Evolutionary conservation across 2,797 vertebrate species (phyloP).

Genomic region (Chelidonichthys spinosus): DNA sequence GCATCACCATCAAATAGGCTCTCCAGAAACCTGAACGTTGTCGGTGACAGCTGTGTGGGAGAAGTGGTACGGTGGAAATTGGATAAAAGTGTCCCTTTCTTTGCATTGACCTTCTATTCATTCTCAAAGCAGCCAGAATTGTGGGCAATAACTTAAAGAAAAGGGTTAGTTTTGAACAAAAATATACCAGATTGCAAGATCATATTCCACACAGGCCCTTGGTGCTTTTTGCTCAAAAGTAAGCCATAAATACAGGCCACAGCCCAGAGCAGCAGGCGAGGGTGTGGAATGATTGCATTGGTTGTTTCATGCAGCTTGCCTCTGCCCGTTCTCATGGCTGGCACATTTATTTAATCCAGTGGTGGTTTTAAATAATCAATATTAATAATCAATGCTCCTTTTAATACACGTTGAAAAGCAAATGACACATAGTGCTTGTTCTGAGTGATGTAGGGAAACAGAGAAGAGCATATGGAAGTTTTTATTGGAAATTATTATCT

Average conservation of each 20-base stretch:
- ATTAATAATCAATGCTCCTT: slow-evolving; percentile 47
- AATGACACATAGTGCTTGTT: slow-evolving; percentile 62
- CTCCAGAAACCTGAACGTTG: slow-evolving; percentile 20
- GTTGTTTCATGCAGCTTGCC: slow-evolving; percentile 68
- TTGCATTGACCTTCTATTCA: slow-evolving; percentile 35
- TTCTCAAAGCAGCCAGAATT: slow-evolving; percentile 30
- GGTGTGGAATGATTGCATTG: slow-evolving; percentile 71
- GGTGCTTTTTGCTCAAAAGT: slow-evolving; percentile 53
- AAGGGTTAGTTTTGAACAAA: slow-evolving; percentile 30
- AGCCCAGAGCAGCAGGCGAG: slow-evolving; percentile 42
- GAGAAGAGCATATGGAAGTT: not conserved
- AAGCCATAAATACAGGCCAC: slow-evolving; percentile 45
- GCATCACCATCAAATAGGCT: slow-evolving; percentile 30
- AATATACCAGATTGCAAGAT: slow-evolving; percentile 24
- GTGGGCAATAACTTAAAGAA: slow-evolving; percentile 25
- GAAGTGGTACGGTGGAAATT: slow-evolving; percentile 27
- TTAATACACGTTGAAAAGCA: slow-evolving; percentile 68
- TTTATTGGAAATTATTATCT: too few relatives aligned
- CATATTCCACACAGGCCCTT: slow-evolving; percentile 15
- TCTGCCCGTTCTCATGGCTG: slow-evolving; percentile 60
- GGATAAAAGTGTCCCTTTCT: slow-evolving; percentile 20
- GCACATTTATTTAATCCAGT: slow-evolving; percentile 70
- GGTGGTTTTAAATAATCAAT: slow-evolving; percentile 80
- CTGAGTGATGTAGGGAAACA: slow-evolving; percentile 17
- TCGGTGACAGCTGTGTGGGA: slow-evolving; percentile 33